These are phyloP conservation scores for Nomada lathburiana DNA, from an alignment of 2,888 invertebrate genomes.

Conservation along the genomic window DNA sequence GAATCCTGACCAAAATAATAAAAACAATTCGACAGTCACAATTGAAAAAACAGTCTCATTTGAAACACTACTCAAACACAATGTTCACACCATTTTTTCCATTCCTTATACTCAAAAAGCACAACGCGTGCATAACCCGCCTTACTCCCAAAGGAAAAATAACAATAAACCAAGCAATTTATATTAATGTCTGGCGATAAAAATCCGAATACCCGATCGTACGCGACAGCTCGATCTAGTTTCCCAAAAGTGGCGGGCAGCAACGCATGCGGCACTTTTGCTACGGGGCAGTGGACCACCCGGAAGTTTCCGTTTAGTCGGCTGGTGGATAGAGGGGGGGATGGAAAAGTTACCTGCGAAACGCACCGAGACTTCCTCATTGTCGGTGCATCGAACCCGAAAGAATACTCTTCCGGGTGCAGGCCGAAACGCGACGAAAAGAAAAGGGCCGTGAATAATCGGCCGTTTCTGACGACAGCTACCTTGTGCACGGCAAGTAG, in stretches of 20 bases:
- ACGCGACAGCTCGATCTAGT: not conserved
- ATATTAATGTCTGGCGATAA: too few species aligned
- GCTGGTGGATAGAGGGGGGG: not conserved
- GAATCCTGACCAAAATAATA: too few species aligned
- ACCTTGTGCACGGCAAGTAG: slow-evolving; percentile 51
- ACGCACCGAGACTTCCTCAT: slow-evolving; percentile 44
- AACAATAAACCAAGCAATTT: too few species aligned
- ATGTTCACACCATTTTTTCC: too few species aligned
- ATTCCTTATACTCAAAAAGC: too few species aligned
- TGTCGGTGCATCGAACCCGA: slow-evolving; percentile 62
- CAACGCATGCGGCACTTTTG: not conserved
- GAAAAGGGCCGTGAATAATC: slow-evolving; percentile 61
- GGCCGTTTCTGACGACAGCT: slow-evolving; percentile 22
- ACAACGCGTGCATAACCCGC: too few species aligned
- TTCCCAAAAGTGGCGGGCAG: not conserved
- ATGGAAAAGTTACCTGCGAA: slow-evolving; percentile 40
- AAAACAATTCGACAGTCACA: too few species aligned
- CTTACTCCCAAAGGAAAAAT: too few species aligned
- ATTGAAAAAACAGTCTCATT: too few species aligned
- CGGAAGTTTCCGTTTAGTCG: slow-evolving; percentile 43
- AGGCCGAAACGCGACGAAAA: slow-evolving; percentile 15
- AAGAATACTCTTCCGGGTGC: slow-evolving; percentile 57
- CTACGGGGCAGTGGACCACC: slow-evolving; percentile 51
- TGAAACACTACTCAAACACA: too few species aligned
- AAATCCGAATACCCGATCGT: too few species aligned